Percentiles rank a stretch among this genome's conserved stretches.
phyloP scores from a whole-genome alignment of 2,888 invertebrate species.

The Hydriomena furcata region DNA sequence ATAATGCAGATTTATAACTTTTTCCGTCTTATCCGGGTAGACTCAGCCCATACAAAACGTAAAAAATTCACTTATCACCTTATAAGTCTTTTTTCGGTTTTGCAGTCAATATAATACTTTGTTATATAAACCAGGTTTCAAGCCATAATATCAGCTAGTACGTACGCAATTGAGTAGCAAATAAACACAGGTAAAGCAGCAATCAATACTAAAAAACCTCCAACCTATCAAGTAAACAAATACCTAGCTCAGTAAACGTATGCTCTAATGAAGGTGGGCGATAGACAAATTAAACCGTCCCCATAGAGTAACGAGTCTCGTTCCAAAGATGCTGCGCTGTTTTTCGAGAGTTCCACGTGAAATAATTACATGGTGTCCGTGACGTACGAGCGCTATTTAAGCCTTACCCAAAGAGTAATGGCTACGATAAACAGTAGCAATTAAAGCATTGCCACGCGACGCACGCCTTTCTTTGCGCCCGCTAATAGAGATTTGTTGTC shows the following conservation, averaged over 20 bases:
- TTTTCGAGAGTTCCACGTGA: conserved; percentile 76
- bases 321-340: conserved; percentile 58
- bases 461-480: conserved; percentile 78
- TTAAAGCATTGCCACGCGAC: conserved; percentile 81
- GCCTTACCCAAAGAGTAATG: conserved; percentile 76
- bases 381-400: conserved; percentile 80
- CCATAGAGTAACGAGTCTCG: conserved; percentile 58
- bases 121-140: too few relatives aligned
- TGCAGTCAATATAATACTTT: too few relatives aligned
- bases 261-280: conserved; percentile 52
- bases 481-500: conserved; percentile 52
- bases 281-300: conserved; percentile 68
- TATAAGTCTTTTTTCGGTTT: too few relatives aligned
- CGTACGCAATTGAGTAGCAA: too few relatives aligned
- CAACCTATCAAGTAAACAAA: conserved; percentile 24
- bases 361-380: conserved; percentile 79
- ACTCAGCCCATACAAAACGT: too few relatives aligned
- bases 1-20: too few relatives aligned
- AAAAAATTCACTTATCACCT: too few relatives aligned
- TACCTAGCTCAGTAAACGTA: conserved; percentile 43
- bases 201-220: conserved; percentile 21
- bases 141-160: too few relatives aligned
- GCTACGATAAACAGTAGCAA: conserved; percentile 78
- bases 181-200: background rate
- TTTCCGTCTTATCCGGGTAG: too few relatives aligned